Conservation (phyloP, 1,140 invertebrate genomes). For the Metaphire vulgaris region DNA sequence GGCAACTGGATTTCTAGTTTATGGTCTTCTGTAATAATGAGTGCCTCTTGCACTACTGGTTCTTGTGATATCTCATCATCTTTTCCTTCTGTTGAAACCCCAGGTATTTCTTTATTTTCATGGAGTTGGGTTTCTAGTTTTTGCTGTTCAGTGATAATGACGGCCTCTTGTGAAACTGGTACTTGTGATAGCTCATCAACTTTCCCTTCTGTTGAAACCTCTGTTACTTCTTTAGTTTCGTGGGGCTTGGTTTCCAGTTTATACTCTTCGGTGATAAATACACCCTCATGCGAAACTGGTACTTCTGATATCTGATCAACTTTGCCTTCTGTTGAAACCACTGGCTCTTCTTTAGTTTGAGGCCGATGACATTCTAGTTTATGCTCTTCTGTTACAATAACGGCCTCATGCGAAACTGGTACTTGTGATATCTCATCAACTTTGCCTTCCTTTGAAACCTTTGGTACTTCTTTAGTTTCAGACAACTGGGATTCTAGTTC, state of each 20-base stretch:
- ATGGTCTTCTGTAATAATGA: neutral
- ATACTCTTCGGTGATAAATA: neutral
- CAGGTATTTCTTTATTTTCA: neutral
- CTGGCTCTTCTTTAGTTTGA: neutral
- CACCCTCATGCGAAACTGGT: neutral
- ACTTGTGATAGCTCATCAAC: neutral
- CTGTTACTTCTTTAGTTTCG: neutral
- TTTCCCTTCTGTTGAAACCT: neutral
- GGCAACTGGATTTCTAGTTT: neutral
- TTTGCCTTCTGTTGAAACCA: neutral
- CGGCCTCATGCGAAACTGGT: no score
- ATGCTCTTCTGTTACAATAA: neutral
- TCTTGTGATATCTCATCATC: neutral
- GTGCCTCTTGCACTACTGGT: neutral
- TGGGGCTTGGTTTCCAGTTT: neutral
- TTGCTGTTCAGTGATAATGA: neutral
- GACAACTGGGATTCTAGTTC: neutral
- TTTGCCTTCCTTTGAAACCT: neutral
- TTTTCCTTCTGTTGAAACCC: neutral
- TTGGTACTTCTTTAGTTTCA: neutral
- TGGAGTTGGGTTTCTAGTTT: neutral
- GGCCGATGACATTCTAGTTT: neutral
- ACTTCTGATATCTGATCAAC: neutral
- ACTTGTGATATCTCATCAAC: neutral
- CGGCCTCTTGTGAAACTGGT: neutral